phyloP scores from a whole-genome alignment of 2,888 invertebrate species.

The Latheticus oryzae region DNA sequence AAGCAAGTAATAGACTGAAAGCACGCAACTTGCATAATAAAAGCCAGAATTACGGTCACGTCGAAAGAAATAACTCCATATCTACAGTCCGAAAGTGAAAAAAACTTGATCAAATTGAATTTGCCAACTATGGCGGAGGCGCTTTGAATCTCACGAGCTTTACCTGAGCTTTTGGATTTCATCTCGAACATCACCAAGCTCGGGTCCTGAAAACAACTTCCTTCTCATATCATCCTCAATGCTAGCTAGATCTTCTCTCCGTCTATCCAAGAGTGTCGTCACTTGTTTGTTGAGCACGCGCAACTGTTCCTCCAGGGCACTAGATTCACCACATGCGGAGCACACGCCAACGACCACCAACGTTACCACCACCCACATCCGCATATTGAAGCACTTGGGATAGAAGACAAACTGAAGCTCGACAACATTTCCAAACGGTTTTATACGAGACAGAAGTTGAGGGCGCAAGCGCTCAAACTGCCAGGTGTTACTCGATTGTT shows the following conservation, averaged over 20 bases:
- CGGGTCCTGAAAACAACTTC: slow-evolving; percentile 68
- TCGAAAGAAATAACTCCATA: slow-evolving; percentile 9
- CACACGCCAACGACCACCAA: slow-evolving; percentile 25
- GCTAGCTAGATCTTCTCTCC: slow-evolving; percentile 68
- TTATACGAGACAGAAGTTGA: slow-evolving; percentile 40
- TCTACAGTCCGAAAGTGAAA: too few relatives aligned
- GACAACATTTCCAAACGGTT: slow-evolving; percentile 43
- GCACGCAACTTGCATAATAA: slow-evolving; percentile 24
- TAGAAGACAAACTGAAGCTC: slow-evolving; percentile 42
- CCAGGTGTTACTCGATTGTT: slow-evolving; percentile 45
- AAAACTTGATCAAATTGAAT: slow-evolving; percentile 26
- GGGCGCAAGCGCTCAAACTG: slow-evolving; percentile 42
- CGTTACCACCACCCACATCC: slow-evolving; percentile 30
- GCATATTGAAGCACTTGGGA: slow-evolving; percentile 34
- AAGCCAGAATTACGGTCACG: slow-evolving; percentile 14
- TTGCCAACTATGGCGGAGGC: slow-evolving; percentile 28
- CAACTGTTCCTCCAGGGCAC: slow-evolving; percentile 60
- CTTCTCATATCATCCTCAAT: slow-evolving; percentile 68
- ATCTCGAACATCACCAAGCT: slow-evolving; percentile 66
- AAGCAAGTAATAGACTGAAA: slow-evolving; percentile 18
- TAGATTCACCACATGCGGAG: slow-evolving; percentile 40
- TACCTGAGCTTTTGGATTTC: slow-evolving; percentile 69
- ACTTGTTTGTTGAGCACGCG: slow-evolving; percentile 69
- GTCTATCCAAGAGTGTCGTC: slow-evolving; percentile 66
- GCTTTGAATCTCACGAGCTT: too few relatives aligned